These are phyloP conservation scores for Petrocephalus sullivani DNA, from an alignment of 2,797 vertebrate genomes.

Conservation along the genomic window DNA sequence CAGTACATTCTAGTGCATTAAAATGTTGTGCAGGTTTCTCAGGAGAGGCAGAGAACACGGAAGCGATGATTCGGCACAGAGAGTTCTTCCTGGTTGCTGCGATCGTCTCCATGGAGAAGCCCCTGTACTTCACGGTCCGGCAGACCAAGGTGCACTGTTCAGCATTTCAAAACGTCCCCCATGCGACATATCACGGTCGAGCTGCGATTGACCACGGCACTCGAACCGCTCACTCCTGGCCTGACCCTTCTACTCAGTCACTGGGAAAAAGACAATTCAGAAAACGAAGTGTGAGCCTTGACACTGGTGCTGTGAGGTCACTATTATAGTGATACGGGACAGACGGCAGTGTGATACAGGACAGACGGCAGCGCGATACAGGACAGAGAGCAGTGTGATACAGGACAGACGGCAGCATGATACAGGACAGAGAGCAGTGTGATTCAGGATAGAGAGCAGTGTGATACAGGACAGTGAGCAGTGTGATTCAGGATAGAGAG, in stretches of 20 bases:
- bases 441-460: neutral
- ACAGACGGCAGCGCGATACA: neutral
- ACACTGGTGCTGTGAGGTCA: neutral
- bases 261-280: neutral
- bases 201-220: neutral
- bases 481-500: neutral
- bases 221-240: neutral
- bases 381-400: neutral
- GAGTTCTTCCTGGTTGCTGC: neutral
- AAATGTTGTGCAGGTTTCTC: neutral
- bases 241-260: neutral
- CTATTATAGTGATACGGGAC: neutral
- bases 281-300: too few species aligned
- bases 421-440: neutral
- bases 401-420: neutral
- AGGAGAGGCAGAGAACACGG: neutral
- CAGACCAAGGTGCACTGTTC: neutral
- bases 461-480: neutral
- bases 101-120: neutral
- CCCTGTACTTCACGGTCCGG: neutral
- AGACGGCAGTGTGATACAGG: too few species aligned
- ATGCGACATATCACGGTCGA: neutral
- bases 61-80: neutral
- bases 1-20: neutral
- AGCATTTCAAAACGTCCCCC: neutral